phyloP scores from a whole-genome alignment of 35 echinoderm and acorn worm species.

The Nesometra sesokonis region DNA sequence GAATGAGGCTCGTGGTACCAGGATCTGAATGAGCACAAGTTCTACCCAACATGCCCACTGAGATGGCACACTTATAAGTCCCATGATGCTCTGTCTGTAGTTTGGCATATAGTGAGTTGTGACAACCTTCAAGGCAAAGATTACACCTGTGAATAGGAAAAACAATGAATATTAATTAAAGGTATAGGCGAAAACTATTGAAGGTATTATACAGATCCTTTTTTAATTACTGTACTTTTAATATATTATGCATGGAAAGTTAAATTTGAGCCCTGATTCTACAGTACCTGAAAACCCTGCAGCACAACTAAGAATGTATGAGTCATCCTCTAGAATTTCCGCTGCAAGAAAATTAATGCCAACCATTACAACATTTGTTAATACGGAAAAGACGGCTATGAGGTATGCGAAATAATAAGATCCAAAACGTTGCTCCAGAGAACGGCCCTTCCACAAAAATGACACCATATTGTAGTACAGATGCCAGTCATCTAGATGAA shows the following conservation, averaged over 20 bases:
- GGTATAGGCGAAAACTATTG: too few relatives aligned
- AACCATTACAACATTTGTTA: constrained; percentile 68
- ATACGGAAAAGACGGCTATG: constrained; percentile 58
- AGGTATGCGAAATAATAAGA: constrained; percentile 80
- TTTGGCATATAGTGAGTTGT: constrained; percentile 73
- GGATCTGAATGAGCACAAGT: constrained; percentile 71
- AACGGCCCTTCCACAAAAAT: constrained; percentile 81
- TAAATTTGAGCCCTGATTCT: too few relatives aligned
- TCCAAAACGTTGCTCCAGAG: constrained; percentile 57
- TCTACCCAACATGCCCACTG: constrained; percentile 95
- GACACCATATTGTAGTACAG: constrained; percentile 94
- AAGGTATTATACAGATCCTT: too few relatives aligned
- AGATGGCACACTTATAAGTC: constrained; percentile 78
- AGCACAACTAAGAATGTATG: constrained; percentile 61
- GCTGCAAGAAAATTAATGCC: constrained; percentile 68
- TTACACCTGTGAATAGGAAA: constrained; percentile 46
- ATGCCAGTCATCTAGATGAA: constrained; percentile 88
- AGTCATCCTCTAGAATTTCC: constrained; percentile 55
- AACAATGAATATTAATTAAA: too few relatives aligned
- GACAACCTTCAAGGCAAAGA: constrained; percentile 90
- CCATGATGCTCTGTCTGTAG: constrained; percentile 73
- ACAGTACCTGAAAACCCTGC: constrained; percentile 85
- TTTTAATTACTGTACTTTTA: too few relatives aligned
- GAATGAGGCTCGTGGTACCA: constrained; percentile 80
- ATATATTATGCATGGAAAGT: too few relatives aligned